Evolutionary conservation across 2,113 vertebrate species (phyloP), one percentile per base, ranked within the genome.

Genomic region (Aspidoscelis tigris): DNA sequence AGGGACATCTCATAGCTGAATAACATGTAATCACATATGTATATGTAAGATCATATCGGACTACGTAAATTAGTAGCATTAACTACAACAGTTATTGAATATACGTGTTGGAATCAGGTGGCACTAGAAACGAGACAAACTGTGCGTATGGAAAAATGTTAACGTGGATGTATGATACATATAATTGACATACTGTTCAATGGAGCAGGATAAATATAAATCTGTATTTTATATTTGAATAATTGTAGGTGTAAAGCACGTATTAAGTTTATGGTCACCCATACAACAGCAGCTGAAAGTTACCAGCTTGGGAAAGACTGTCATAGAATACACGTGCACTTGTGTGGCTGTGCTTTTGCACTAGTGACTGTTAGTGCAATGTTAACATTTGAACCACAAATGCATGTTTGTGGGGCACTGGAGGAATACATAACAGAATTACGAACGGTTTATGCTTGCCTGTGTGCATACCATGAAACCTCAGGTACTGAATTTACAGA

Each of bases 21-120:
- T 50, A 76, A 83, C 20, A 44, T 82, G 58, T 72, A 58, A 72
- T 82, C 53, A 82, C 80, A 73, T 39, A 43, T 61, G 53, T 43
- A 65, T 47, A 41, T 41, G 22, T 43, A 10, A 78, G 41, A 53
- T 78, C 53, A n/a, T 16, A 33, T 8, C 12, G 41, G 41, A 53
- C n/a, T 73, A 39, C 47, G 69, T 61, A 20, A 55, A 50, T 44
- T 61, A 58, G 41, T 39, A 79, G 69, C 20, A 53, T 73, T 26
- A 73, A 24, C 9, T 65, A 73, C 9, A 7, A 61, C 58, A 18
- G 58, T 16, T 39, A 50, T 83, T 77, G 14, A 71, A 78, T 55
- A 16, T 55, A 26, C 61, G 26, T 11, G 61, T 22, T 72, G n/a
- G 26, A 41, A 8, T n/a, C 74, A 74, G 2, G 11, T 68, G 44